A percentile compares a stretch with the other conserved stretches of the same genome.
Conservation (phyloP, 2,888 invertebrate species). For the Rhamnusium bicolor region DNA sequence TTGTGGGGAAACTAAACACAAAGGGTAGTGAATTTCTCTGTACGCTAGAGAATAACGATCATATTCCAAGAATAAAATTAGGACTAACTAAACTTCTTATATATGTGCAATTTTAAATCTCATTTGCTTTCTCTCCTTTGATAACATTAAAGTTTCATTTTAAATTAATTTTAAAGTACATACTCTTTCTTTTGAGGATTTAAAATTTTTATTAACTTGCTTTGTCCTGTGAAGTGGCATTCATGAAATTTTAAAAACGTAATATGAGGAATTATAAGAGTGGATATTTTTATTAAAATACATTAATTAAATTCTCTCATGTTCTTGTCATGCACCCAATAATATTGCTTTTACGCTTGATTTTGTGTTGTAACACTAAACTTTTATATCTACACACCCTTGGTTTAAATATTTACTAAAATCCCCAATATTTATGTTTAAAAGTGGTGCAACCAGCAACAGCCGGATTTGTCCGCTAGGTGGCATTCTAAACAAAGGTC, state of each 20-base stretch:
- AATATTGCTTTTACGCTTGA: slow-evolving; percentile 20
- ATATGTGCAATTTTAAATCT: neutral
- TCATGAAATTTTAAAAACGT: neutral
- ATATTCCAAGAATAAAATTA: too few relatives aligned
- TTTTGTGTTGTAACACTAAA: slow-evolving; percentile 29
- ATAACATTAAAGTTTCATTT: neutral
- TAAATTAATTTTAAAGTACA: neutral
- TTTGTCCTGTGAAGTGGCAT: neutral
- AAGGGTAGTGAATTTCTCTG: too few relatives aligned
- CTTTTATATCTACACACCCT: neutral
- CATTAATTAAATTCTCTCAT: too few relatives aligned
- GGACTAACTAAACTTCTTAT: too few relatives aligned
- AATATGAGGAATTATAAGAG: neutral
- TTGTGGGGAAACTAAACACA: too few relatives aligned
- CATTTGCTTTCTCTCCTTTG: neutral
- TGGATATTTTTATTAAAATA: too few relatives aligned
- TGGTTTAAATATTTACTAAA: neutral
- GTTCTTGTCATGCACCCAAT: neutral
- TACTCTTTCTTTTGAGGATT: neutral
- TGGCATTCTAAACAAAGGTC: slow-evolving; percentile 61
- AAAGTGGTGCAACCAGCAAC: slow-evolving; percentile 65
- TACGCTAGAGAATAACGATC: too few relatives aligned
- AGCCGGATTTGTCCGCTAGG: slow-evolving; percentile 64
- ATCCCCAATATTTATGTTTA: slow-evolving; percentile 33
- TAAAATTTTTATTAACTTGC: neutral